Evolutionary conservation across 2,888 invertebrate genomes (phyloP).

Genomic region (Geotrupes spiniger): DNA sequence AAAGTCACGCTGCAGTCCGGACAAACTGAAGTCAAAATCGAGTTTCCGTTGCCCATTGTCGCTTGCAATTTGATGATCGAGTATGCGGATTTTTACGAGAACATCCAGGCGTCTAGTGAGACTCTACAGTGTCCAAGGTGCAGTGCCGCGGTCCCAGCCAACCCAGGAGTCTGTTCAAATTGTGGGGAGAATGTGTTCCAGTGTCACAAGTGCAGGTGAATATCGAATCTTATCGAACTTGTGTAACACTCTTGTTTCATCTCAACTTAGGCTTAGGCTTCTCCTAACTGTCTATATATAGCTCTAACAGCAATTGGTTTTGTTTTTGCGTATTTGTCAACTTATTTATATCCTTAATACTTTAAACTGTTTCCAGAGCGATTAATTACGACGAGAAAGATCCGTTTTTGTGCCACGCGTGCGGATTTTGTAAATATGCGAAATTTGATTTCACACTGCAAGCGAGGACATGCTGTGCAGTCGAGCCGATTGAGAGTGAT

Average conservation of each 20-base stretch:
- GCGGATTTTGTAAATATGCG: constrained; percentile 99
- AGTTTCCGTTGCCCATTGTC: constrained; percentile 94
- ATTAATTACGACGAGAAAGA: constrained; percentile 99
- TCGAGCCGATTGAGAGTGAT: constrained; percentile 95
- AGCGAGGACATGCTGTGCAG: constrained; percentile 90
- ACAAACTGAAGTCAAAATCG: constrained; percentile 94
- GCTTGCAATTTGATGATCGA: constrained; percentile 99
- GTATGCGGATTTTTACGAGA: constrained; percentile 96
- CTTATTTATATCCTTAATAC: constrained; percentile 7
- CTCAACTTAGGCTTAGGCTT: too few relatives aligned
- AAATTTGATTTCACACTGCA: constrained; percentile 95
- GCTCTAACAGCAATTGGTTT: too few relatives aligned
- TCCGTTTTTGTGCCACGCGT: constrained; percentile 97
- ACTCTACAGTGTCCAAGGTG: constrained; percentile 95
- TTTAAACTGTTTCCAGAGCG: constrained; percentile 64
- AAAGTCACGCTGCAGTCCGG: constrained; percentile 85
- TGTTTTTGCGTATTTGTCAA: too few relatives aligned
- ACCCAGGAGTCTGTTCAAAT: constrained; percentile 95
- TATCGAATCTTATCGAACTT: too few relatives aligned
- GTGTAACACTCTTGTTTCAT: background rate
- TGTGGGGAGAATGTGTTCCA: constrained; percentile 99
- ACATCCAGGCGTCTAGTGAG: constrained; percentile 89
- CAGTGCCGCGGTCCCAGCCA: constrained; percentile 94
- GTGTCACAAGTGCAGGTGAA: constrained; percentile 95
- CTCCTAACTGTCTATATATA: too few relatives aligned